A percentile compares a stretch with the other conserved stretches of the same genome.
Conservation (phyloP, 2,113 vertebrate genomes). For the Falcunculus frontatus region DNA sequence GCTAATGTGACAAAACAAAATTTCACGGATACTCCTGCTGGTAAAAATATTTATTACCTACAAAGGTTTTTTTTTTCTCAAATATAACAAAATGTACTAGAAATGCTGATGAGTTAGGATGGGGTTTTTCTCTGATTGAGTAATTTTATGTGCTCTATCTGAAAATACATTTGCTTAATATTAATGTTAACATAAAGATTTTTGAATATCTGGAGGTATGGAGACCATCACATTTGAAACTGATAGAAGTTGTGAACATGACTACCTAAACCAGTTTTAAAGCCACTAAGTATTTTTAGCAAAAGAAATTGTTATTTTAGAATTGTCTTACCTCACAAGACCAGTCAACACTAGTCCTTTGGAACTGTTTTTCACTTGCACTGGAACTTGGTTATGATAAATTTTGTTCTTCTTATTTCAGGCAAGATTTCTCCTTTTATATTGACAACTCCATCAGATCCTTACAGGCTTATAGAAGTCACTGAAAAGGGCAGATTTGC, state of each 20-base stretch:
- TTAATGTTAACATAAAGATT: neutral
- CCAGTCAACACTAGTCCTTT: neutral
- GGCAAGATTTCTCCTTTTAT: neutral
- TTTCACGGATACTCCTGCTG: conserved; percentile 64
- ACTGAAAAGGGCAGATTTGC: neutral
- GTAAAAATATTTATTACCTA: conserved; percentile 55
- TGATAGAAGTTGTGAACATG: neutral
- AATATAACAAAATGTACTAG: neutral
- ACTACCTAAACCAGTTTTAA: neutral
- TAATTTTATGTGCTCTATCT: neutral
- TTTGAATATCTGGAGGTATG: neutral
- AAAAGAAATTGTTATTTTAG: neutral
- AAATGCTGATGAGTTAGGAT: neutral
- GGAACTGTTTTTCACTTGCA: neutral
- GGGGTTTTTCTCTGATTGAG: neutral
- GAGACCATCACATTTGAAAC: neutral
- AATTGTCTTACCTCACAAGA: neutral
- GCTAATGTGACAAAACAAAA: conserved; percentile 65
- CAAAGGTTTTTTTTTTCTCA: neutral
- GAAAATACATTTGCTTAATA: neutral
- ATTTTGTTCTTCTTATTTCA: neutral
- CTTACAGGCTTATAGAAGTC: neutral
- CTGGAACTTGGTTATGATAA: neutral
- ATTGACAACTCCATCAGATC: neutral
- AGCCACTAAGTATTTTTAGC: neutral